These are phyloP conservation scores for Diceros bicornis DNA, from an alignment of 2,797 vertebrate species.

Conservation along the genomic window DNA sequence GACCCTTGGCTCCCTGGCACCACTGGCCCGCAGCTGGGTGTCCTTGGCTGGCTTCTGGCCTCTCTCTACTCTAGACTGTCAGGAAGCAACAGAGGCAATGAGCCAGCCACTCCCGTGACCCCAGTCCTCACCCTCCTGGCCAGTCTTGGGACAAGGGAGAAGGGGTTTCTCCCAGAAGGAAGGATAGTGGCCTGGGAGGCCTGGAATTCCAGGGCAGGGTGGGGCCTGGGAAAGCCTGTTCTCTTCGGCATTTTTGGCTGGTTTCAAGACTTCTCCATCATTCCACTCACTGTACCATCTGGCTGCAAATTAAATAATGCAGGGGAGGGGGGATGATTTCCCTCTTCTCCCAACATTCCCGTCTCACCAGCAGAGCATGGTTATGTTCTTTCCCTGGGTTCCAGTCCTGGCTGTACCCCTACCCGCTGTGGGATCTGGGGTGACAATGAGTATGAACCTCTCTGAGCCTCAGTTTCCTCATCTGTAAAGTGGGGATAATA, in stretches of 20 bases:
- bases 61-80: not conserved
- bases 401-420: too few species aligned
- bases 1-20: not conserved
- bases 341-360: not conserved
- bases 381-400: not conserved
- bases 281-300: not conserved
- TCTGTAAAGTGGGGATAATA: too few species aligned
- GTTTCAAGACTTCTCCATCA: not conserved
- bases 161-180: not conserved
- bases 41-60: not conserved
- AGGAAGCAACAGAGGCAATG: not conserved
- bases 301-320: not conserved
- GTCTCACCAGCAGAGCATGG: not conserved
- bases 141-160: not conserved
- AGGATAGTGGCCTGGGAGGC: not conserved
- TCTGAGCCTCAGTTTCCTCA: not conserved
- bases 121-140: not conserved
- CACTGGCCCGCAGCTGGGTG: not conserved
- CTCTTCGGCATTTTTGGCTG: not conserved
- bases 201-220: not conserved
- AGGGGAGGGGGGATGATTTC: rapidly evolving
- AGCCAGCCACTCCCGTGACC: not conserved
- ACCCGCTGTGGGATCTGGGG: not conserved
- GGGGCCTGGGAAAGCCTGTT: not conserved
- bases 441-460: not conserved